Evolutionary conservation across 2,797 vertebrate species (phyloP), one percentile per base, ranked within the genome.

Genomic region (Onychomys torridus): DNA sequence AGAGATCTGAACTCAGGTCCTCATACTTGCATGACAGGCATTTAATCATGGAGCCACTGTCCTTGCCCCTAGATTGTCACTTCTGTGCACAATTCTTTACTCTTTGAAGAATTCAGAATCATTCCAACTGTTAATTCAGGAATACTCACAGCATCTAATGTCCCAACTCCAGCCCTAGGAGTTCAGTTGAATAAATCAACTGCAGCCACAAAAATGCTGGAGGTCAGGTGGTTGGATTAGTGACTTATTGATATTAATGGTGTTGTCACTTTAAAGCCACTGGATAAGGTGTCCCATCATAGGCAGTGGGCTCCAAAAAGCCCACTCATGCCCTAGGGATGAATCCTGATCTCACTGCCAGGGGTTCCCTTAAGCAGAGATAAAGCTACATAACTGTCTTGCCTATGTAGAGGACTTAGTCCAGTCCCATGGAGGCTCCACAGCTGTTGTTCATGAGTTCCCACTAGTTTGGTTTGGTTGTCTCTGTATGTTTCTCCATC

Each of bases 151-250:
- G 25, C 7, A 77, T 61, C 29, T 52, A 73, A n/a, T 23, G 77
- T 91, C 11, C 13, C n/a, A 91, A 27, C 2, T 87, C 40, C 7
- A 67, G 23, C 61, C 7, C 1, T 63, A 52, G 23, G 10, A 40
- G 75, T 73, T 95, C 73, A 90, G 34, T 16, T 95, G 37, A 96
- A 88, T 29, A 43, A 76, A 91, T 84, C n/a, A 78, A 71, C 34
- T 12, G 9, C 1, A 27, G 14, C 19, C 29, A 34, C 37, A 43
- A 4, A 63, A 43, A 96, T 57, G 59, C 52, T 14, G 10, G 49
- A 75, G n/a, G 11, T 77, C 37, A 6, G 6, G 11, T 11, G 40
- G 5, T 27, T 86, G 61, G 52, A 13, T 61, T 71, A 37, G 49
- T 65, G 57, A 90, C 71, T 19, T 76, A 37, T 0, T 11, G 1